These are phyloP conservation scores for Diorhabda carinulata DNA, from an alignment of 1,140 invertebrate genomes.

Conservation along the genomic window DNA sequence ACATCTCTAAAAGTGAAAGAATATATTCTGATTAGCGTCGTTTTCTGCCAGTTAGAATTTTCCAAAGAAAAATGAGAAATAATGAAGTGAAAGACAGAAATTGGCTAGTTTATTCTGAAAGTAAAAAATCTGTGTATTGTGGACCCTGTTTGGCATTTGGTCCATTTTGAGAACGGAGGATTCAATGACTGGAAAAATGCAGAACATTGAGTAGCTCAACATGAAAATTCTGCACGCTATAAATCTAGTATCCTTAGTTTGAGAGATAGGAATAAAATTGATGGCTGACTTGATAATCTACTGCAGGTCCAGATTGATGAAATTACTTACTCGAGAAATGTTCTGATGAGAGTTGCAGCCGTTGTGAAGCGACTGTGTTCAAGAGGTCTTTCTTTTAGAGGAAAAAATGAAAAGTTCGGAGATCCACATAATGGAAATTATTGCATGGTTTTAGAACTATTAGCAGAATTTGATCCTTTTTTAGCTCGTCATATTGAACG, in stretches of 20 bases:
- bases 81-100: constrained; percentile 7
- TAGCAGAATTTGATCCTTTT: constrained; percentile 44
- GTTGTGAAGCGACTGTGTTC: constrained; percentile 29
- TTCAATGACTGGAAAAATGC: constrained; percentile 23
- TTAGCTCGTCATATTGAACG: constrained; percentile 39
- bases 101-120: constrained; percentile 25
- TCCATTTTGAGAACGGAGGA: neutral
- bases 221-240: constrained; percentile 8
- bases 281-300: neutral
- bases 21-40: constrained; percentile 11
- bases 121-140: constrained; percentile 10
- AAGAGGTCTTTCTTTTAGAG: constrained; percentile 29
- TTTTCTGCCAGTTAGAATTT: constrained; percentile 23
- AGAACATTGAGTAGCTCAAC: constrained; percentile 13
- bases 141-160: constrained; percentile 32
- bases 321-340: constrained; percentile 10
- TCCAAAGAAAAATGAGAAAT: constrained; percentile 28
- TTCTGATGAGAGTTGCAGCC: constrained; percentile 24
- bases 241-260: constrained; percentile 13
- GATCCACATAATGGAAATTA: constrained; percentile 30
- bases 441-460: constrained; percentile 38
- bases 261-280: constrained; percentile 2
- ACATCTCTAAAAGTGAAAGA: constrained; percentile 30
- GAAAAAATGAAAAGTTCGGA: constrained; percentile 22
- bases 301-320: neutral